Evolutionary conservation across 2,113 vertebrate species (phyloP).

Genomic region (Calyptomena viridis): DNA sequence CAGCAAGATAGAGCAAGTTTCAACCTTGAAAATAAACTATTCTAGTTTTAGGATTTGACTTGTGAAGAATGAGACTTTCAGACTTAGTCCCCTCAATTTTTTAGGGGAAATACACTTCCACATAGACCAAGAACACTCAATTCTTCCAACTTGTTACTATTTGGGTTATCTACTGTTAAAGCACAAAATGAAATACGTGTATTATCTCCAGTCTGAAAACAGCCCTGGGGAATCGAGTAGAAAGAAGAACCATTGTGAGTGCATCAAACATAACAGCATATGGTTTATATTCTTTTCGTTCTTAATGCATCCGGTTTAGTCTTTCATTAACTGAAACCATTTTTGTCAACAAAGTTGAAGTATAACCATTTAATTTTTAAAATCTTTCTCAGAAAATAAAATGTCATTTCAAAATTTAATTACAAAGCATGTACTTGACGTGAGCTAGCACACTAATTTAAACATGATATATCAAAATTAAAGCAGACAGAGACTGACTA

Average conservation of each 20-base stretch:
- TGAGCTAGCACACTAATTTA: neutral
- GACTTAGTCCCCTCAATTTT: neutral
- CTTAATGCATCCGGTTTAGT: neutral
- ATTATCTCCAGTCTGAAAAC: neutral
- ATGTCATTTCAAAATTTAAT: neutral
- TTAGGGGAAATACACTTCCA: neutral
- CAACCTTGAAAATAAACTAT: neutral
- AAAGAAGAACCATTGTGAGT: slow-evolving; percentile 7
- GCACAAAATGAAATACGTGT: neutral
- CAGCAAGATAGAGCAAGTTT: neutral
- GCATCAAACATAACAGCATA: neutral
- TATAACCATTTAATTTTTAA: neutral
- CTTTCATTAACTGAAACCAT: slow-evolving; percentile 36
- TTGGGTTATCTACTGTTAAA: neutral
- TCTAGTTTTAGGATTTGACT: neutral
- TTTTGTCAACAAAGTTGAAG: slow-evolving; percentile 5
- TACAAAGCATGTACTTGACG: neutral
- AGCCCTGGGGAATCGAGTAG: neutral
- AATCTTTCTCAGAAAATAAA: neutral
- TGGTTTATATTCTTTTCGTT: slow-evolving; percentile 30
- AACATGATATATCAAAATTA: neutral
- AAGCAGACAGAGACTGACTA: neutral
- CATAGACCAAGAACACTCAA: neutral
- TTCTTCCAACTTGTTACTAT: neutral
- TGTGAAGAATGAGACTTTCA: neutral